phyloP scores from a whole-genome alignment of 2,888 invertebrate species.

The Candidula unifasciata region DNA sequence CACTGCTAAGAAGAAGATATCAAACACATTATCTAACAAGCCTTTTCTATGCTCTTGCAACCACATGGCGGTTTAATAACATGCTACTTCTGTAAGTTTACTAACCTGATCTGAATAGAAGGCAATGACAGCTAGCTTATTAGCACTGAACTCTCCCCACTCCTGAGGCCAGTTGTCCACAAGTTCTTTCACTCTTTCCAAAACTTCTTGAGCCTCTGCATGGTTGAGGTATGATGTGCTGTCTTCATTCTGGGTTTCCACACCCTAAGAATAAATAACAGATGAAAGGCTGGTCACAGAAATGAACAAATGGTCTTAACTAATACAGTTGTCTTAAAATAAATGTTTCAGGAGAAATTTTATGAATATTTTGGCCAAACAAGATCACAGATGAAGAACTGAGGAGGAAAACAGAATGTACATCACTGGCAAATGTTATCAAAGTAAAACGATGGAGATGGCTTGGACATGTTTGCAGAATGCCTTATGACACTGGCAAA shows the following conservation, averaged over 20 bases:
- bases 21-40: too few species aligned
- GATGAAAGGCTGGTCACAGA: conserved; percentile 57
- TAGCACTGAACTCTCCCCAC: conserved; percentile 66
- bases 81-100: conserved; percentile 57
- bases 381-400: too few species aligned
- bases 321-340: too few species aligned
- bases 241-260: conserved; percentile 67
- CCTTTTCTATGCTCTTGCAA: neutral
- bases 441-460: too few species aligned
- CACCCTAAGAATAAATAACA: conserved; percentile 57
- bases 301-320: too few species aligned
- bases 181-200: conserved; percentile 70
- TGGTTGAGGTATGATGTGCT: conserved; percentile 74
- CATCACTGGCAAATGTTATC: too few species aligned
- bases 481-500: too few species aligned
- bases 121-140: conserved; percentile 66
- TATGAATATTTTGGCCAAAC: too few species aligned
- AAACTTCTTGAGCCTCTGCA: conserved; percentile 73
- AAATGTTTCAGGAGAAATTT: too few species aligned
- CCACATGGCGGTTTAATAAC: conserved; percentile 53
- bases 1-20: too few species aligned
- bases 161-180: conserved; percentile 72
- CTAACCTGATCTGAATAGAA: conserved; percentile 74
- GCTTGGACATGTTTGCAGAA: too few species aligned
- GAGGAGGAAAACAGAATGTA: too few species aligned